Evolutionary conservation across 2,888 invertebrate species (phyloP), one percentile per base, ranked within the genome.

Genomic region (Crepidodera aurea): DNA sequence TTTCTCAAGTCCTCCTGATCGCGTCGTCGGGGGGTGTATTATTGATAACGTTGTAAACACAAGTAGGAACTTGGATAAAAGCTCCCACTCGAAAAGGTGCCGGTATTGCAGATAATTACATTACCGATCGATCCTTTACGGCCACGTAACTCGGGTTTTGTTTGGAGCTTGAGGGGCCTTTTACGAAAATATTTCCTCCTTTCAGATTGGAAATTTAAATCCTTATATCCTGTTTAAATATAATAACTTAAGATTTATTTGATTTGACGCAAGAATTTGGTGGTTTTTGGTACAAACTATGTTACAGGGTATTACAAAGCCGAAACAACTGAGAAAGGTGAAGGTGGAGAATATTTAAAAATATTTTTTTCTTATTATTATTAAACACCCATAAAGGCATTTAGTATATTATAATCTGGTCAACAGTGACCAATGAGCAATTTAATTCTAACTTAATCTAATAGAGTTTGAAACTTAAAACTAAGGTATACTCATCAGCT

Each of bases 31-130:
- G 71, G 72, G 73, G 71, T 70, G 71, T 75, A 75, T 76, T 78
- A 75, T 76, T 73, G 76, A 73, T 77, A 78, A 76, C 72, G 75
- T 71, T 74, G 74, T 76, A 75, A 74, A 74, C 73, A 76, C 72
- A 70, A 77, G 77, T 75, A 74, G 74, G 76, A 77, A 77, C 75
- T 77, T 74, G 69, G 75, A 75, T 77, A 74, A 77, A 77, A 77
- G 78, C 77, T 66, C 72, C 74, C 70, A 71, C 76, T 74, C 71
- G 71, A 75, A 69, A 69, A 71, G 70, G 74, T 71, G 73, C 71
- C 71, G 73, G 75, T 73, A 74, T 73, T 73, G 70, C 68, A 71
- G 74, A 74, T 78, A 78, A 78, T 77, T 74, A 71, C 70, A 76
- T 78, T 78, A 78, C 74, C 66, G 70, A 69, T 72, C 71, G 76